Evolutionary conservation across 2,888 invertebrate species (phyloP).

Genomic region (Ganaspis brasiliensis): DNA sequence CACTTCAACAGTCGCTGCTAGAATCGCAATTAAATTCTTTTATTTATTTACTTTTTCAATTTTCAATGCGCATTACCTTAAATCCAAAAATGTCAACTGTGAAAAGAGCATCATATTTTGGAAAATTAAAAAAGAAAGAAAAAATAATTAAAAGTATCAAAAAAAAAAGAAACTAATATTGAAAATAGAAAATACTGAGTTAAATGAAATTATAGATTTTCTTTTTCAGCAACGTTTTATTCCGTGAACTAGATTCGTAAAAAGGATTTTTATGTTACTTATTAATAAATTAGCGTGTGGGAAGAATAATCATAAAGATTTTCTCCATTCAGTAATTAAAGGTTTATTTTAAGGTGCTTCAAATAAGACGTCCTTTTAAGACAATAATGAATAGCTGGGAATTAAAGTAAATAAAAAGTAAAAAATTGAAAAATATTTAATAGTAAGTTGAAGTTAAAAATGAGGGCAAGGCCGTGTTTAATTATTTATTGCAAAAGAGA

Average conservation of each 20-base stretch:
- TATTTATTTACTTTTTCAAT: slow-evolving; percentile 57
- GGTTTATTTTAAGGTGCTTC: background rate
- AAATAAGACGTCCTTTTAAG: background rate
- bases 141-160: too few species aligned
- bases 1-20: slow-evolving; percentile 57
- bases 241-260: background rate
- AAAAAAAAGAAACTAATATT: background rate
- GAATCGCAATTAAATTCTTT: slow-evolving; percentile 61
- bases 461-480: too few species aligned
- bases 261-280: background rate
- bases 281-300: slow-evolving; percentile 16
- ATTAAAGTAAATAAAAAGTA: background rate
- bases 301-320: slow-evolving; percentile 3
- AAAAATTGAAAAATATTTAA: background rate
- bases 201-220: background rate
- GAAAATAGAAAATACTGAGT: background rate
- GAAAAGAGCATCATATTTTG: too few species aligned
- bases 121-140: too few species aligned
- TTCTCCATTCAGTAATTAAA: background rate
- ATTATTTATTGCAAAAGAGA: too few species aligned
- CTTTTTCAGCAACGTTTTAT: background rate
- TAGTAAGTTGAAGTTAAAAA: too few species aligned
- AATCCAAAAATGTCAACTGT: background rate
- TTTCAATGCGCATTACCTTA: slow-evolving; percentile 50
- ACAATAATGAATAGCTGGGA: background rate